phyloP scores from a whole-genome alignment of 2,113 vertebrate genomes.

The Hemiprocne comata region DNA sequence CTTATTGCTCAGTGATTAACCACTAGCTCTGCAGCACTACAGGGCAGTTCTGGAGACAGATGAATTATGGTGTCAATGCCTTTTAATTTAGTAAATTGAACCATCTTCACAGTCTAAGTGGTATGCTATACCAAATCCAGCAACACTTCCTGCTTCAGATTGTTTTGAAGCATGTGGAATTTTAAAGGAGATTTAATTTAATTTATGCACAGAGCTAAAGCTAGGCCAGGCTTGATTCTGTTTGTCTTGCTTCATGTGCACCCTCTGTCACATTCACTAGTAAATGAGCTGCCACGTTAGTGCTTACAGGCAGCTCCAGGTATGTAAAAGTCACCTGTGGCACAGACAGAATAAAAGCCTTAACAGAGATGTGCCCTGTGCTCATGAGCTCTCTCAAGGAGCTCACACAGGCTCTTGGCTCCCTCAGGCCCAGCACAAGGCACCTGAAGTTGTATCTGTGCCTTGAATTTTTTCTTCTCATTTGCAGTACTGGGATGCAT shows the following conservation, averaged over 20 bases:
- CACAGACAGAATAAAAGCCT: neutral
- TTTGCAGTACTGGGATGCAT: neutral
- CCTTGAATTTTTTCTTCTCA: neutral
- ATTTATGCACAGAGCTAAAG: neutral
- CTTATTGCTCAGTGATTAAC: neutral
- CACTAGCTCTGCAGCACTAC: neutral
- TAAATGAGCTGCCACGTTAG: neutral
- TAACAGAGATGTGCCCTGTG: neutral
- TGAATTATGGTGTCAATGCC: neutral
- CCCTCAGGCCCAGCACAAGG: neutral
- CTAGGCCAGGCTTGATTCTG: neutral
- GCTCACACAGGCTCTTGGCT: neutral
- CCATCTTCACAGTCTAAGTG: neutral
- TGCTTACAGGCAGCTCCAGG: neutral
- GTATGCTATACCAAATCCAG: neutral
- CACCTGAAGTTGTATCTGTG: neutral
- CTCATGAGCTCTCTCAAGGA: no score
- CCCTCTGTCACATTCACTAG: accelerated
- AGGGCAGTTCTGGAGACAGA: neutral
- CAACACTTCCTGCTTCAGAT: neutral
- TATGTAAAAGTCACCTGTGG: no score
- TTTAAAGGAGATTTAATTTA: neutral
- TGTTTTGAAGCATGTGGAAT: neutral
- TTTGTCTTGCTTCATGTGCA: neutral
- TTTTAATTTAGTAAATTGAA: neutral